Conservation (phyloP, 2,113 vertebrate species). For the Amphilophus citrinellus region DNA sequence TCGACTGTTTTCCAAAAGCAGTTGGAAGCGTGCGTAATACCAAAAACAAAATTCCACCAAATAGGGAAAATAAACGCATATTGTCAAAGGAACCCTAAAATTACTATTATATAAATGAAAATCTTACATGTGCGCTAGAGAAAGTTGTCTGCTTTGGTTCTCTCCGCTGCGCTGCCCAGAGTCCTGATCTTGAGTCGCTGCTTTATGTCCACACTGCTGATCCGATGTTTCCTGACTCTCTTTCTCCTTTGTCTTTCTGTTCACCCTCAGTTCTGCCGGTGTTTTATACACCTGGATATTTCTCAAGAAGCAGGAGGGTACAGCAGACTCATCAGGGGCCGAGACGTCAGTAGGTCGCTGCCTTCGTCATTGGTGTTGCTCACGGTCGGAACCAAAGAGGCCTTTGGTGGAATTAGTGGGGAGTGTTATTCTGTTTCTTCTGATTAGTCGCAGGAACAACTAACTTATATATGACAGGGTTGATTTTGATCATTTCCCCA, state of each 20-base stretch:
- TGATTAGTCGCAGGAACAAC: conserved; percentile 56
- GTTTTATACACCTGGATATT: conserved; percentile 88
- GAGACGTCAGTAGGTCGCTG: conserved; percentile 90
- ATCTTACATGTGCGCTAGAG: conserved; percentile 72
- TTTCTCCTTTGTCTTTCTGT: conserved; percentile 63
- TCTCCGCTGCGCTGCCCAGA: conserved; percentile 73
- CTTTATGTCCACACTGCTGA: conserved; percentile 65
- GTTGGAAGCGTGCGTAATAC: not conserved
- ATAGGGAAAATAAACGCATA: not conserved
- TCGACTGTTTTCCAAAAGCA: not conserved
- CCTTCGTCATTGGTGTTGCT: conserved; percentile 82
- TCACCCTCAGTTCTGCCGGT: conserved; percentile 52
- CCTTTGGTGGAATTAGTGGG: conserved; percentile 47
- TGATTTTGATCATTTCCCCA: conserved; percentile 39
- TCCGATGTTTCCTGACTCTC: conserved; percentile 63
- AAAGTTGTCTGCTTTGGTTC: conserved; percentile 33
- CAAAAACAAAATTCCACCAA: not conserved
- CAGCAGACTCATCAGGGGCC: conserved; percentile 68
- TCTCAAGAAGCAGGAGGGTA: conserved; percentile 70
- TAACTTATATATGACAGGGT: conserved; percentile 35
- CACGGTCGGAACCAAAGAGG: conserved; percentile 54
- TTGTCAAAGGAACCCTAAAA: not conserved
- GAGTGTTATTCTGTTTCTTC: conserved; percentile 38
- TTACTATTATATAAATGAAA: not conserved
- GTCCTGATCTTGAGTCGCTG: conserved; percentile 75